Evolutionary conservation across 2,797 vertebrate genomes (phyloP).

Genomic region (Characodon lateralis): DNA sequence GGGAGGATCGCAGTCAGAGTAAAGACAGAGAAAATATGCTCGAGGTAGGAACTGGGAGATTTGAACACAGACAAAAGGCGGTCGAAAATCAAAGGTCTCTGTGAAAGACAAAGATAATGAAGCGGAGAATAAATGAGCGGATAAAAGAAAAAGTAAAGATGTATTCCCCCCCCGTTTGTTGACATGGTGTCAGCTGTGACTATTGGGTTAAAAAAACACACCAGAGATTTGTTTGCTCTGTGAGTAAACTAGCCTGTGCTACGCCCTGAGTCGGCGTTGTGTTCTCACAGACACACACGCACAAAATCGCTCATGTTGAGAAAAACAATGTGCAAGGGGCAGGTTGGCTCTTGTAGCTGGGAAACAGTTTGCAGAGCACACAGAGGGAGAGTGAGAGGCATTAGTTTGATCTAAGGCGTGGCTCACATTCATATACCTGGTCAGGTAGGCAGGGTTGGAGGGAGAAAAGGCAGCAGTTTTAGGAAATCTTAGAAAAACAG

Average conservation of each 20-base stretch:
- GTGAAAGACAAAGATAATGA: constrained; percentile 53
- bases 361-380: constrained; percentile 90
- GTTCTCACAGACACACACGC: constrained; percentile 33
- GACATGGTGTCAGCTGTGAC: constrained; percentile 68
- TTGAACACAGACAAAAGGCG: constrained; percentile 66
- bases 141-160: constrained; percentile 33
- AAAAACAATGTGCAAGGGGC: constrained; percentile 78
- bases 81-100: constrained; percentile 62
- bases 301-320: constrained; percentile 32
- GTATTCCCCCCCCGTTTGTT: constrained; percentile 40
- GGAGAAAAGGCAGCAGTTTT: constrained; percentile 5
- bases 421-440: constrained; percentile 86
- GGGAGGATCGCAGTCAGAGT: constrained; percentile 56
- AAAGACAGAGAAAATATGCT: constrained; percentile 50
- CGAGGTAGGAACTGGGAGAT: constrained; percentile 61
- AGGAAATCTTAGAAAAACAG: constrained; percentile 21
- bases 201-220: constrained; percentile 81
- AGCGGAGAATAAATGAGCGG: constrained; percentile 32
- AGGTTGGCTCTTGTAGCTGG: constrained; percentile 89
- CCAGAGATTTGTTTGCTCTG: constrained; percentile 78
- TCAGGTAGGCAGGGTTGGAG: constrained; percentile 83
- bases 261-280: constrained; percentile 52
- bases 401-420: constrained; percentile 96
- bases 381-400: constrained; percentile 64
- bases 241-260: constrained; percentile 70